phyloP scores from a whole-genome alignment of 2,113 vertebrate genomes.

The Eudyptes chrysolophus region DNA sequence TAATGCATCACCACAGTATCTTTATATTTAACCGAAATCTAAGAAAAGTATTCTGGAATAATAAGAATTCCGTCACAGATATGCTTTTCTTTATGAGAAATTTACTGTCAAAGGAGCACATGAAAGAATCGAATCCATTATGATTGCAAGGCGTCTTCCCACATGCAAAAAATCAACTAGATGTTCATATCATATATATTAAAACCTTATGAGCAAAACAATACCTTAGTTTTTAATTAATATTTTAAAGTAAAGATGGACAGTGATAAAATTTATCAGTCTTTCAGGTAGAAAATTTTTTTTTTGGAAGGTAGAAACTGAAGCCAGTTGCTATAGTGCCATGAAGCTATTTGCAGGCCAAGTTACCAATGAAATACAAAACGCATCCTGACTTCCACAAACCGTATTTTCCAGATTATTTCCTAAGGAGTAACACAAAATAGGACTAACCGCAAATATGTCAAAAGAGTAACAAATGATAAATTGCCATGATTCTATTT shows the following conservation, averaged over 20 bases:
- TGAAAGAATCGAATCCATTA: not conserved
- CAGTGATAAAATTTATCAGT: not conserved
- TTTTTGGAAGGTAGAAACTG: not conserved
- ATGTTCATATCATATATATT: too few species aligned
- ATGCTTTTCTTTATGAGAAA: not conserved
- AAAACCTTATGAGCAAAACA: not conserved
- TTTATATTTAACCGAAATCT: not conserved
- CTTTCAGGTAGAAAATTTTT: not conserved
- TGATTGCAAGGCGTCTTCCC: not conserved
- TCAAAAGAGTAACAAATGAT: not conserved
- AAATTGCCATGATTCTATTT: not conserved
- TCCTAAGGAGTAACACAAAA: not conserved
- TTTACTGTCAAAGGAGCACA: not conserved
- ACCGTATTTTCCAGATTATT: fast-evolving
- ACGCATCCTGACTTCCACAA: not conserved
- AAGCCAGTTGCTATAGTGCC: not conserved
- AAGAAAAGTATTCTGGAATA: not conserved
- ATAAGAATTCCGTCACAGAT: not conserved
- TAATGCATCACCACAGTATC: not conserved
- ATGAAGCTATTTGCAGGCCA: not conserved
- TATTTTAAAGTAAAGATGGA: not conserved
- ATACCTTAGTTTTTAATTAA: not conserved
- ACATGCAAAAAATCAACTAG: not conserved
- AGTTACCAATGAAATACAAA: not conserved
- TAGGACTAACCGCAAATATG: not conserved